A percentile compares a stretch with the other conserved stretches of the same genome.
Evolutionary conservation across 2,888 invertebrate species (phyloP).

Genomic region (Agrilus mali): DNA sequence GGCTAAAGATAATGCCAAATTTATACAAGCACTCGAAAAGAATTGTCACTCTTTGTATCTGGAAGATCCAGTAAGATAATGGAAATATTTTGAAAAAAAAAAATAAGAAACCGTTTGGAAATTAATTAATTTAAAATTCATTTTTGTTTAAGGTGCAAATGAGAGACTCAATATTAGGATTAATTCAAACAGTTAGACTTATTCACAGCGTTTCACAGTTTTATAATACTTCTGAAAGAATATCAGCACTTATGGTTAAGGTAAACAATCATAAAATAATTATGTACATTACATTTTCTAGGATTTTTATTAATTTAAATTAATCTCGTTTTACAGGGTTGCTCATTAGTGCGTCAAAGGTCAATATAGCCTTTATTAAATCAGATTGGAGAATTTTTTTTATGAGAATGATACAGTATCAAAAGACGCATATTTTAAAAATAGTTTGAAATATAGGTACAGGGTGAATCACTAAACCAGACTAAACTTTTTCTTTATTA

Average conservation of each 20-base stretch:
- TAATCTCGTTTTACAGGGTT: no score
- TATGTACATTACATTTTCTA: no score
- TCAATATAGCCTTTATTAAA: no score
- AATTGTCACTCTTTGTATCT: conserved; percentile 88
- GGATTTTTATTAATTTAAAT: no score
- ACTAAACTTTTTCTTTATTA: no score
- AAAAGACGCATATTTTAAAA: no score
- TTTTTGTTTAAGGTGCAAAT: conserved; percentile 53
- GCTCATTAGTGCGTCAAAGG: no score
- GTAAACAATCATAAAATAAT: conserved; percentile 33
- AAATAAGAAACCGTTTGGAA: background rate
- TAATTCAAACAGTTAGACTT: conserved; percentile 82
- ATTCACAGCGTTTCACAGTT: conserved; percentile 93
- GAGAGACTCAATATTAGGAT: conserved; percentile 76
- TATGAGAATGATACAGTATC: no score
- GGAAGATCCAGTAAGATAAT: conserved; percentile 64
- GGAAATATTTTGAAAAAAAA: background rate
- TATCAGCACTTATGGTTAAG: conserved; percentile 93
- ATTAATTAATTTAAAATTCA: background rate
- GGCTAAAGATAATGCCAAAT: conserved; percentile 91
- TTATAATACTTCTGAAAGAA: conserved; percentile 92
- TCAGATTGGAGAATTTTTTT: no score
- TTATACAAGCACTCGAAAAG: conserved; percentile 85
- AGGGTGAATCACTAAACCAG: no score
- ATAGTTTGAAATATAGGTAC: no score